phyloP scores from a whole-genome alignment of 2,888 invertebrate genomes.

The Iphiclides podalirius region DNA sequence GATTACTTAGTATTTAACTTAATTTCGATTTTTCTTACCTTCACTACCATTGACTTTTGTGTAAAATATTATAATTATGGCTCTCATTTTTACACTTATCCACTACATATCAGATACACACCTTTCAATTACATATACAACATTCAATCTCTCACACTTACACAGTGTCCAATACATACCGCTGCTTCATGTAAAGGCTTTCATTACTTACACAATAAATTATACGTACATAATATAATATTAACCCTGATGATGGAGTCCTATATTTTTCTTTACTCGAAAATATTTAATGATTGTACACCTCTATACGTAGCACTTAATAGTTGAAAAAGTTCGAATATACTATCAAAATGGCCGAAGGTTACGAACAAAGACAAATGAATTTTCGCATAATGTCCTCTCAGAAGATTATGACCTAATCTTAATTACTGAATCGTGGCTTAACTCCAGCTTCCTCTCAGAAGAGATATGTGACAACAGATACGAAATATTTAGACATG shows the following conservation, averaged over 20 bases:
- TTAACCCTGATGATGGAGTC: no score
- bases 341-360: constrained; percentile 11
- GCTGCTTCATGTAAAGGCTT: no score
- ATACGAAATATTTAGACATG: neutral
- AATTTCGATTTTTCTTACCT: neutral
- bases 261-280: no score
- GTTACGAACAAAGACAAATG: constrained; percentile 9
- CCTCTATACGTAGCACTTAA: neutral
- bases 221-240: no score
- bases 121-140: neutral
- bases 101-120: neutral
- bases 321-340: neutral
- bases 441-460: neutral
- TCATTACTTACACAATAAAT: no score
- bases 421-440: no score
- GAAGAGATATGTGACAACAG: neutral
- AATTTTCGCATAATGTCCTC: no score
- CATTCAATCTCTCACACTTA: neutral
- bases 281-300: no score
- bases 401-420: no score
- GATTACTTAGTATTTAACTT: neutral
- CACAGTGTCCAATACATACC: no score
- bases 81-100: neutral
- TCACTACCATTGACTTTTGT: neutral
- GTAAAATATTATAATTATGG: neutral